Evolutionary conservation across 2,888 invertebrate species (phyloP), one percentile per base, ranked within the genome.

Genomic region (Thyatira batis): DNA sequence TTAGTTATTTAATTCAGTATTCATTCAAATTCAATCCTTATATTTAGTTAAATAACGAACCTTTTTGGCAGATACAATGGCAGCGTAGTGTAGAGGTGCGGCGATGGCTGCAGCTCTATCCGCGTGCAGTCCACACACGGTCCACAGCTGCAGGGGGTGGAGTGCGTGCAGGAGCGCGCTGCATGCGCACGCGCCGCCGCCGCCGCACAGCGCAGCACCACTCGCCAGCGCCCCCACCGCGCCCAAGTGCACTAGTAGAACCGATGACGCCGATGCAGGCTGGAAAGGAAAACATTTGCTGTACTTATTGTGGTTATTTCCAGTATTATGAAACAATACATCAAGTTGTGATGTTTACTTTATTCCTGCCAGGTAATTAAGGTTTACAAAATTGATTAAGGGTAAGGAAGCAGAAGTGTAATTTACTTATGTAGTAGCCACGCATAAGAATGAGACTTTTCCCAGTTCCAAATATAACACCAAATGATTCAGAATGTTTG

Each of bases 101-200:
- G 96, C 95, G 51, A 97, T 96, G 45, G 96, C 96, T 58, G 96
- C 96, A 61, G 96, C 96, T 58, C 96, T 92, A 84, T 96, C 96
- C 55, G 95, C 95, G 75, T 96, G 96, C 58, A 96, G 91, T 3
- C 96, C 96, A 65, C 96, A 95, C 28, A 96, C 94, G 2, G 96
- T 96, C 96, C 96, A 96, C 61, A 96, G 87, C 44, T 95, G 94
- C 56, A 96, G 90, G 3, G 96, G 95, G 71, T 96, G 95, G 48
- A 96, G 90, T 3, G 96, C 92, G 23, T 95, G 94, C 60, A 95
- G 93, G 45, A 96, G 83, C 58, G 95, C 94, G 39, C 95, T 94
- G 67, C 95, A 94, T 0, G 95, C 85, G 80, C 96, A 96, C 8
- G 93, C 91, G 46, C 94, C 94, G 50, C 93, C 92, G 57, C 95